A percentile compares a stretch with the other conserved stretches of the same genome.
These are phyloP conservation scores for Microcebus murinus DNA, from an alignment of 2,113 vertebrate species.

Conservation along the genomic window DNA sequence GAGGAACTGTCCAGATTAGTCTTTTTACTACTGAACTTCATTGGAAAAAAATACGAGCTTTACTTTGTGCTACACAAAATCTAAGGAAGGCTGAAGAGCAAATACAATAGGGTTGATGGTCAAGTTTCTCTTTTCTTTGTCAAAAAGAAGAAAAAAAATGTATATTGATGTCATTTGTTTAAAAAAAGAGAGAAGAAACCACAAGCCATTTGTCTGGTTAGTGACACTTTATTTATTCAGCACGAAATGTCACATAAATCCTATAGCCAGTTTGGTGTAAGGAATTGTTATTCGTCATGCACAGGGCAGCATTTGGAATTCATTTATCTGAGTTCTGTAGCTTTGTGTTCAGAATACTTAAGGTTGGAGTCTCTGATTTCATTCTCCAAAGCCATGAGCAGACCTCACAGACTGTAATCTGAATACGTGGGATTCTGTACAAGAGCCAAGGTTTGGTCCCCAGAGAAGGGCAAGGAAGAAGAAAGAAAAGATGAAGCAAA, in stretches of 20 bases:
- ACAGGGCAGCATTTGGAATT: slow-evolving; percentile 28
- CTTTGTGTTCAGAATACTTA: background rate
- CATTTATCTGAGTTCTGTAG: background rate
- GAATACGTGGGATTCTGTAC: background rate
- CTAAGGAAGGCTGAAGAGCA: background rate
- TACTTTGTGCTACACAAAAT: background rate
- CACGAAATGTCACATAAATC: background rate
- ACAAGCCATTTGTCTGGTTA: background rate
- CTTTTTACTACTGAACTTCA: background rate
- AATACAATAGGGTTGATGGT: background rate
- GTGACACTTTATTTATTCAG: background rate
- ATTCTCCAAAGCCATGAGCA: slow-evolving; percentile 7
- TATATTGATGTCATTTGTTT: background rate
- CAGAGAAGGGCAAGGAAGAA: slow-evolving; percentile 2
- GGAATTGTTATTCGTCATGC: background rate
- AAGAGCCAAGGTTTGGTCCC: background rate
- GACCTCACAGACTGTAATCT: slow-evolving; percentile 5
- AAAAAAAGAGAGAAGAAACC: background rate
- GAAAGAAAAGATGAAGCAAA: background rate
- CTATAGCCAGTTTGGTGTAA: background rate
- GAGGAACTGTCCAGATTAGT: background rate
- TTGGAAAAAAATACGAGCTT: background rate
- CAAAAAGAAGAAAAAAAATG: background rate
- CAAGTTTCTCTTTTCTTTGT: background rate
- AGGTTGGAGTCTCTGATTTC: slow-evolving; percentile 30